A percentile compares a stretch with the other conserved stretches of the same genome.
phyloP scores from a whole-genome alignment of 2,888 invertebrate species.

The Apotomis capreana region DNA sequence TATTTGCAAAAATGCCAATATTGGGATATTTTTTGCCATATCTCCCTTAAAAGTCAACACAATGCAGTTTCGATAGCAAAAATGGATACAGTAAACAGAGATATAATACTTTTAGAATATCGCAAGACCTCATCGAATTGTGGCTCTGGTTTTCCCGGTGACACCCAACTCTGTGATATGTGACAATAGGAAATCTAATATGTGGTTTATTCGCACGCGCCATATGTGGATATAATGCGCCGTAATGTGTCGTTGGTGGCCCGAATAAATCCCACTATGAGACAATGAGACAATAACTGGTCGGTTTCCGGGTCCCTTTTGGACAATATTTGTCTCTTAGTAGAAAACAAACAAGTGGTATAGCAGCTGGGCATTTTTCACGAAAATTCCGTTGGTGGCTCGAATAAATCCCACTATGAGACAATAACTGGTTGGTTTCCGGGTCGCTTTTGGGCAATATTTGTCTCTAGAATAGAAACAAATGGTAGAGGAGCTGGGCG shows the following conservation, averaged over 20 bases:
- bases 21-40: no score
- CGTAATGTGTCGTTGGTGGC: neutral
- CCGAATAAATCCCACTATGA: neutral
- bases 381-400: neutral
- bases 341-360: no score
- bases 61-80: no score
- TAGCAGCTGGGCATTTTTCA: no score
- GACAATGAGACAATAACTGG: neutral
- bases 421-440: neutral
- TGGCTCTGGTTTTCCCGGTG: no score
- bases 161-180: neutral
- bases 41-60: no score
- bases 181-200: neutral
- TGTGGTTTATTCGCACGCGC: neutral
- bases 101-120: no score
- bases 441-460: neutral
- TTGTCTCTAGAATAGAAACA: neutral
- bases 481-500: no score
- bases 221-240: conserved; percentile 1
- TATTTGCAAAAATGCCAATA: no score
- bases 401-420: neutral
- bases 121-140: no score
- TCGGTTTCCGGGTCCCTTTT: neutral
- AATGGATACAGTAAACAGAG: no score
- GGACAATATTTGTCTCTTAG: neutral